Evolutionary conservation across 1,140 invertebrate genomes (phyloP), one percentile per base, ranked within the genome.

Genomic region (Helicoverpa armigera): DNA sequence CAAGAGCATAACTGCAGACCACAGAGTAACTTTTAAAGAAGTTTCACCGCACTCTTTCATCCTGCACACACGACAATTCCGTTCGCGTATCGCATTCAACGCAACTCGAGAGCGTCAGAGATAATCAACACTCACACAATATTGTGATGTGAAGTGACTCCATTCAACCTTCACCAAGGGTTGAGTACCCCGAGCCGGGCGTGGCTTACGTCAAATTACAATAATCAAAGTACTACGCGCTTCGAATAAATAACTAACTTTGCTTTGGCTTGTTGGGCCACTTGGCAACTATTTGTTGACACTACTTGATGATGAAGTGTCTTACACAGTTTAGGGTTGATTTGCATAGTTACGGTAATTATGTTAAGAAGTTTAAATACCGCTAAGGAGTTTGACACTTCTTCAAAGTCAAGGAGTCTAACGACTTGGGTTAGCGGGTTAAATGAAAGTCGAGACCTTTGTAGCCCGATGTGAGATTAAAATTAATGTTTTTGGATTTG

Each of bases 201-300:
- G 75, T 77, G 78, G 67, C 58, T 63, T 70, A 72, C 56, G 51
- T 61, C 50, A 72, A 79, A 79, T 79, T 72, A 79, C 67, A 70
- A 79, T 72, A 61, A 73, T 79, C 78, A 79, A 72, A 79, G 67
- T 63, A 12, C 43, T 29, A 61, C 78, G 63, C 18, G 48, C 48
- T 72, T 72, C 61, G 67, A 79, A 79, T 79, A 72, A 72, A 51
- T 79, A 75, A 75, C 56, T 50, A 75, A 75, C 16, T 75, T 75
- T 63, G 67, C 43, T 50, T 12, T 54, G 67, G 56, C 16, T 35
- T 61, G 50, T 72, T 11, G 29, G 48, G n/a, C 18, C 54, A 50
- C 78, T 79, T 79, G 67, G 72, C 53, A 51, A 72, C 54, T 79
- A 72, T 79, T 79, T 79, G 50, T 4, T 63, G 73, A 63, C 56